A percentile compares a stretch with the other conserved stretches of the same genome.
phyloP scores from a whole-genome alignment of 2,113 vertebrate species.

The Corythoichthys intestinalis region DNA sequence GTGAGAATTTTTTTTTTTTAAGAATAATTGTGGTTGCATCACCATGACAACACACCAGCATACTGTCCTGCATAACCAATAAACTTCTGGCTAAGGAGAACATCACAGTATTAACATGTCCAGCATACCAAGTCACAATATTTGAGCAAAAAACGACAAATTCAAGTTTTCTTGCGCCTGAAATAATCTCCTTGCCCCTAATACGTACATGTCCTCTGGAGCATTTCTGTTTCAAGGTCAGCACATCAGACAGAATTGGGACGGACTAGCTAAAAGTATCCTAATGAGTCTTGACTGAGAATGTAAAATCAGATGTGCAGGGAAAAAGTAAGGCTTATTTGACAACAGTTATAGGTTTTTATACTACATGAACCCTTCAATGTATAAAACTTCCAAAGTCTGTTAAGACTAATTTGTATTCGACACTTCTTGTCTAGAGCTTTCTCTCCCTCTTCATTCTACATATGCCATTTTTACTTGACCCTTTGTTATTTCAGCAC shows the following conservation, averaged over 20 bases:
- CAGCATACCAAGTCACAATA: no score
- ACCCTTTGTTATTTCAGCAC: slow-evolving; percentile 14
- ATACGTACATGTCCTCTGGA: slow-evolving; percentile 46
- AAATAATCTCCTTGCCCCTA: slow-evolving; percentile 66
- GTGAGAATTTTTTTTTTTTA: background rate
- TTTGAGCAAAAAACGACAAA: slow-evolving; percentile 26
- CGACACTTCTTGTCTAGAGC: slow-evolving; percentile 10
- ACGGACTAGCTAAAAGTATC: slow-evolving; percentile 55
- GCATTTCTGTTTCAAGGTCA: slow-evolving; percentile 52
- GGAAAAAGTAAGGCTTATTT: slow-evolving; percentile 10
- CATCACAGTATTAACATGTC: background rate
- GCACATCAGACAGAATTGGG: slow-evolving; percentile 52
- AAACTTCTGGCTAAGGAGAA: background rate
- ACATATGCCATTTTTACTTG: slow-evolving; percentile 13
- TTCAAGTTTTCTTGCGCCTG: slow-evolving; percentile 44
- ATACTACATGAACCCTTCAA: background rate
- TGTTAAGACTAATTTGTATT: background rate
- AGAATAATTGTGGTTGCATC: background rate
- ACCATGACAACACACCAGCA: background rate
- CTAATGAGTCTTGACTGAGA: slow-evolving; percentile 21
- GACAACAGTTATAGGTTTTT: background rate
- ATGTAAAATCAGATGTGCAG: slow-evolving; percentile 20
- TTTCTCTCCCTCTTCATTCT: slow-evolving; percentile 17
- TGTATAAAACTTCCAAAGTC: background rate
- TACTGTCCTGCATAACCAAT: background rate